Conservation (phyloP, 2,797 vertebrate genomes). For the Pseudochirops cupreus region DNA sequence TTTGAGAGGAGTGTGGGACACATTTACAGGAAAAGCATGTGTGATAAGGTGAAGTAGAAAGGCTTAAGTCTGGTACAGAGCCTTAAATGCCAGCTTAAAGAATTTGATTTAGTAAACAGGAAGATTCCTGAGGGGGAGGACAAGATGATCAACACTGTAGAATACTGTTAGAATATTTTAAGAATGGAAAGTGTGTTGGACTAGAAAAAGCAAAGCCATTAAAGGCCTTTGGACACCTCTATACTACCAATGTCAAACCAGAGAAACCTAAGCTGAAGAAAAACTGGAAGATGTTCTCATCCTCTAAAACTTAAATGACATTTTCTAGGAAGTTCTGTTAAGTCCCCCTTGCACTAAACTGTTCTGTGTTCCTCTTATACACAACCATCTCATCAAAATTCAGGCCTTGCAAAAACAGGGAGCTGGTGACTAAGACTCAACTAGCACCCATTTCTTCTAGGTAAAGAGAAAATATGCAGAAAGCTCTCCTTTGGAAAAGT, state of each 20-base stretch:
- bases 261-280: not conserved
- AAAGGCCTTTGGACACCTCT: not conserved
- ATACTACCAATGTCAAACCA: not conserved
- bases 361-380: not conserved
- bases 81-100: not conserved
- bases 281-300: not conserved
- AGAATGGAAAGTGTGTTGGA: constrained; percentile 4
- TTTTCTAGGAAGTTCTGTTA: not conserved
- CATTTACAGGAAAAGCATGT: not conserved
- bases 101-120: not conserved
- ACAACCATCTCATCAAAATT: not conserved
- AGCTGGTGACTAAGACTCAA: not conserved
- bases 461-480: not conserved
- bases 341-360: not conserved
- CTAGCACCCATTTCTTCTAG: not conserved
- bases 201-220: not conserved
- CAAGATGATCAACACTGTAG: not conserved
- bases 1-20: not conserved
- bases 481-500: not conserved
- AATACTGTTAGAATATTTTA: constrained; percentile 6
- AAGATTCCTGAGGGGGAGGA: not conserved
- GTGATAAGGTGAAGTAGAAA: not conserved
- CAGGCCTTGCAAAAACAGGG: not conserved
- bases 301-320: not conserved
- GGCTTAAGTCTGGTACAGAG: not conserved